Evolutionary conservation across 2,113 vertebrate species (phyloP), one percentile per base, ranked within the genome.

Genomic region (Hippopotamus amphibius): DNA sequence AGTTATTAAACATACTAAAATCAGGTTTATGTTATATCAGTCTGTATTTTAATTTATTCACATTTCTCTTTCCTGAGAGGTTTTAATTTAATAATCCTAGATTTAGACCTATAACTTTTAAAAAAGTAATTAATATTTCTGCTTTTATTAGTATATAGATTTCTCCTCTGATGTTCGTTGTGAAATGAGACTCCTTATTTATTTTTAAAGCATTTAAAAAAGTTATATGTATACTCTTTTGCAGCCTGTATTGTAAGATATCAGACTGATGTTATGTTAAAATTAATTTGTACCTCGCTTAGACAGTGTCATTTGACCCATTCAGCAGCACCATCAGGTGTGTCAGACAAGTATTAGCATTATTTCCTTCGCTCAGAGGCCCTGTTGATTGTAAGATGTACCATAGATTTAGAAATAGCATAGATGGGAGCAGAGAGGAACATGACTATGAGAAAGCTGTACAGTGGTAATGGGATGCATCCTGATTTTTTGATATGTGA

Each of bases 11-110:
- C 37, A n/a, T 85, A 82, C 9, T 65, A 88, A 84, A 89, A 59
- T 68, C 80, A 59, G 48, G 6, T 43, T 88, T 85, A 37, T 79
- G 15, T 85, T 8, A 19, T 74, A n/a, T 37, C 17, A 55, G 89
- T n/a, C 33, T 93, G 24, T 82, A 53, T 72, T 90, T 82, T 90
- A 83, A 72, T 90, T 72, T 96, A 80, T 88, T 93, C 16, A 53
- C 59, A 26, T 82, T 86, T 66, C 24, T 93, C 8, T 61, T 90
- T 84, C 41, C 21, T n/a, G 19, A 82, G 37, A 59, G n/a, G 48
- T 82, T 95, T 96, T 89, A 89, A 63, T 53, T n/a, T 55, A 63
- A 68, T 82, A 86, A 4, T 79, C 24, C 33, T 76, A 61, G 43
- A 48, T 81, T 89, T 85, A 63, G 46, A 92, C 43, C 46, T 93